Evolutionary conservation across 2,888 invertebrate genomes (phyloP), one percentile per base, ranked within the genome.

Genomic region (Aproaerema taeniolella): DNA sequence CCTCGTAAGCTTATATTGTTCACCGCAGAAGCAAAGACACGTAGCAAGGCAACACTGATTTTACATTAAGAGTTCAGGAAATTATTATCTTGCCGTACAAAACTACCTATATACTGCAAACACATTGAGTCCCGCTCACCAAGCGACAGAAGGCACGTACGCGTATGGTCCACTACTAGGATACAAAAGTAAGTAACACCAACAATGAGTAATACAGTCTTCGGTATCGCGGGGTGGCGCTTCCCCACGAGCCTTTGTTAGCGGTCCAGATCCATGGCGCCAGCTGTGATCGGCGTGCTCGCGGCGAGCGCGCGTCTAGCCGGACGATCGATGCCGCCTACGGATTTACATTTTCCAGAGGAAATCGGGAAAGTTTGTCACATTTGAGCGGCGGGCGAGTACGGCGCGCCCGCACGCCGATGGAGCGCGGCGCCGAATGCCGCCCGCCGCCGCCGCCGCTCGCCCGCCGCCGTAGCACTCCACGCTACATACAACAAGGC

Each of bases 311-410:
- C 56, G 71, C 74, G 77, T 75, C 78, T 74, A 69, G 62, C 67
- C 62, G 61, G 49, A 66, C 83, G 86, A 85, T 85, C 86, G 86
- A 85, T 86, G 81, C 74, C 76, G 72, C 73, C 74, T 71, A 73
- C 78, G 72, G 82, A 85, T 85, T 86, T 81, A 85, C 83, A 85
- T 86, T 83, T 83, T 81, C 77, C 79, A 75, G 66, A 72, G 82
- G 72, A 81, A 76, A 83, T 85, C 85, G 83, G 71, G 68, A 85
- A 86, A 86, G 85, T 86, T 86, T 85, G 78, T 75, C 75, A 77
- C 77, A 78, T 78, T 79, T 62, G 63, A 64, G 57, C 61, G 61
- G 67, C 77, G 73, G 72, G 74, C 67, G 56, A 66, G 49, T 57
- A 72, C 75, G 71, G 78, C 79, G 83, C 86, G 83, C 79, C 86